A percentile compares a stretch with the other conserved stretches of the same genome.
Evolutionary conservation across 1,140 invertebrate species (phyloP).

Genomic region (Grapholita molesta): DNA sequence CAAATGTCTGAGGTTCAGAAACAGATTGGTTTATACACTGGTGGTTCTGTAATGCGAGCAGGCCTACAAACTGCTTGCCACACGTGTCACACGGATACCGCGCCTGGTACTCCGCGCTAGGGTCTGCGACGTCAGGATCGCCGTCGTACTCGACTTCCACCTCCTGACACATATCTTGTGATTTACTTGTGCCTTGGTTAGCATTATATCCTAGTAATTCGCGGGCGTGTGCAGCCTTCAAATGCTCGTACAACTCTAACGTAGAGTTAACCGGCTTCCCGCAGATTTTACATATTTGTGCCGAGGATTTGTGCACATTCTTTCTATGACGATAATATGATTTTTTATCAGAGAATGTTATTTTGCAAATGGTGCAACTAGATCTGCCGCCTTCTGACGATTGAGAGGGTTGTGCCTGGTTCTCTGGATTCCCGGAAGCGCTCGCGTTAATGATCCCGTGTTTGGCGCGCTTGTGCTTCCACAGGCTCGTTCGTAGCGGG

Average conservation of each 20-base stretch:
- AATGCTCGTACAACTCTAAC: constrained; percentile 70
- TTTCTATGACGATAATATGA: constrained; percentile 76
- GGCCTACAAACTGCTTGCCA: constrained; percentile 70
- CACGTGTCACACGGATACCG: constrained; percentile 71
- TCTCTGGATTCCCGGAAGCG: constrained; percentile 36
- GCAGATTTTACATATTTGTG: constrained; percentile 75
- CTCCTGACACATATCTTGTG: constrained; percentile 51
- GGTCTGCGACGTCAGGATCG: constrained; percentile 50
- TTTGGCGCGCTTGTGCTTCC: constrained; percentile 77
- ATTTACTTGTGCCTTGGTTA: constrained; percentile 59
- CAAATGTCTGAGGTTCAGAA: constrained; percentile 64
- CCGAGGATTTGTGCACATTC: constrained; percentile 68
- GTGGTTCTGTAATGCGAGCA: constrained; percentile 72
- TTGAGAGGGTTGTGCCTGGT: constrained; percentile 29
- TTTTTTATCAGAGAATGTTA: constrained; percentile 73
- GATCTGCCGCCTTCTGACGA: constrained; percentile 41
- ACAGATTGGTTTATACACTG: constrained; percentile 59
- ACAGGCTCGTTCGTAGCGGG: constrained; percentile 69
- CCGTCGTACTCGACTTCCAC: constrained; percentile 59
- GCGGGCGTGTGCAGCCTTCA: constrained; percentile 68
- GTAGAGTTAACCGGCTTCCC: constrained; percentile 71
- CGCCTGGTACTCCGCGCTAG: constrained; percentile 64
- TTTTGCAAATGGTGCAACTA: constrained; percentile 76
- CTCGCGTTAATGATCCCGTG: constrained; percentile 68
- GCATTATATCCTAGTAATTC: constrained; percentile 73